Evolutionary conservation across 2,797 vertebrate genomes (phyloP).

Genomic region (Allobates femoralis): DNA sequence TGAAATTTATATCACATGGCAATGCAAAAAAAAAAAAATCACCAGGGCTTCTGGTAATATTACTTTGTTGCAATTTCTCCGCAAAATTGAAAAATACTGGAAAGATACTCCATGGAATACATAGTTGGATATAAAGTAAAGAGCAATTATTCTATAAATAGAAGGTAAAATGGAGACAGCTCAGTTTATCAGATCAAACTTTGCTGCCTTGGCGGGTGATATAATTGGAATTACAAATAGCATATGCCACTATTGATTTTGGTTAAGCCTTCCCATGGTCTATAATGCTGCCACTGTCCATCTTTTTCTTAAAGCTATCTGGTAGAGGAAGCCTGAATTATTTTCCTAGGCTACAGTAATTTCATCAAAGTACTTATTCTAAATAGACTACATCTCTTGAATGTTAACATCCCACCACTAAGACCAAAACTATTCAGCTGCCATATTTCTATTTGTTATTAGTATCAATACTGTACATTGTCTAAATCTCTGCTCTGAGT

Average conservation of each 20-base stretch:
- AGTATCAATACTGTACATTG: too few species aligned
- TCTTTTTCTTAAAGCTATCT: background rate
- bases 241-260: background rate
- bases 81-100: background rate
- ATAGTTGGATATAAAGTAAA: background rate
- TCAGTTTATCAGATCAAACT: background rate
- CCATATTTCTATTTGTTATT: too few species aligned
- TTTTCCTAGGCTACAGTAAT: too few species aligned
- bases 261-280: background rate
- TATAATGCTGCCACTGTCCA: background rate
- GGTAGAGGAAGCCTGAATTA: too few species aligned
- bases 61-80: background rate
- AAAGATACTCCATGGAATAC: constrained; percentile 1
- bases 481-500: too few species aligned
- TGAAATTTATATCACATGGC: background rate
- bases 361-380: too few species aligned
- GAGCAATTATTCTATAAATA: background rate
- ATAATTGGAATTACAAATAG: background rate
- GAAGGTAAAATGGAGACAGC: background rate
- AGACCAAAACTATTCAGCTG: too few species aligned
- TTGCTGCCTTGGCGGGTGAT: background rate
- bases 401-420: too few species aligned
- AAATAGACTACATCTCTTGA: too few species aligned
- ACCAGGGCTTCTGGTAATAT: background rate
- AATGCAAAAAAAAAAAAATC: background rate